phyloP scores from a whole-genome alignment of 2,797 vertebrate genomes.

The Liasis olivaceus region DNA sequence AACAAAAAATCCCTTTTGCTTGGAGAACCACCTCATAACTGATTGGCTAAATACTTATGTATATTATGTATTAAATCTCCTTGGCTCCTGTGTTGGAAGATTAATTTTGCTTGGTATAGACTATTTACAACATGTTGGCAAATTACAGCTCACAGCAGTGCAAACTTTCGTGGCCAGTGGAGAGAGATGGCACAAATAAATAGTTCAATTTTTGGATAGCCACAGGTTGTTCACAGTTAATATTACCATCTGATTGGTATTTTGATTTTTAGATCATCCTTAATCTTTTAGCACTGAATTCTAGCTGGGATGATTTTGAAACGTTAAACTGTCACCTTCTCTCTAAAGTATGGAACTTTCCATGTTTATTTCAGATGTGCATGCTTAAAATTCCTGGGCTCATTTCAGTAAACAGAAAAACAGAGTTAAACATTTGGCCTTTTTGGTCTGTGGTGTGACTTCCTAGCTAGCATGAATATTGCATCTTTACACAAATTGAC shows the following conservation, averaged over 20 bases:
- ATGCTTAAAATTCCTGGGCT: neutral
- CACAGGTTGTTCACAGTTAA: neutral
- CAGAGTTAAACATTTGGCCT: neutral
- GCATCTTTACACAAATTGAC: neutral
- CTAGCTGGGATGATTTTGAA: neutral
- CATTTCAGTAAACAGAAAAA: neutral
- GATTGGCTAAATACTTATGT: neutral
- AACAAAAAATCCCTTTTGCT: neutral
- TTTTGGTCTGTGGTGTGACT: neutral
- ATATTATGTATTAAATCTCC: neutral
- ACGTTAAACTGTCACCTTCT: neutral
- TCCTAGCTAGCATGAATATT: neutral
- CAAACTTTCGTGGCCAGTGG: neutral
- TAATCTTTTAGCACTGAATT: neutral
- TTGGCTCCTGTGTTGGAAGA: neutral
- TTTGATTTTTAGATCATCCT: neutral
- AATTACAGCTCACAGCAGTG: neutral
- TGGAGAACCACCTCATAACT: neutral
- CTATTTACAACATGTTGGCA: neutral
- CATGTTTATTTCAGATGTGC: neutral
- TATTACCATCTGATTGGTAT: neutral
- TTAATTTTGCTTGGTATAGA: neutral
- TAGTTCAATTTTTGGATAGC: neutral
- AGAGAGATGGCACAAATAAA: neutral
- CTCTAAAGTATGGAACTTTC: neutral